Percentiles rank a stretch among this genome's conserved stretches.
Evolutionary conservation across 2,113 vertebrate species (phyloP).

Genomic region (Clarias batrachus): DNA sequence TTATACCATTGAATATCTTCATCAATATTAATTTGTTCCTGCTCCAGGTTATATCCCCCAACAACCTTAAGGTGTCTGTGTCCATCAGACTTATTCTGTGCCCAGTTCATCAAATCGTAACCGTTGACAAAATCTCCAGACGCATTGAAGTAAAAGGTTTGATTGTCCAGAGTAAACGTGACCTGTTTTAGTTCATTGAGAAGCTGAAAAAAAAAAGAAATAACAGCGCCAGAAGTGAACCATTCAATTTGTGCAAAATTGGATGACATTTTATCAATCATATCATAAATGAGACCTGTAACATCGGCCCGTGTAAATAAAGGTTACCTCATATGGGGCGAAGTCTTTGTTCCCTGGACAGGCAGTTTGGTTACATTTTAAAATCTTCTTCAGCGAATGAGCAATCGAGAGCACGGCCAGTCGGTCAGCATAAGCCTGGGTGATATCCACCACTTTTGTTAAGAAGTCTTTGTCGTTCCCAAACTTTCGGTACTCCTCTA

Average conservation of each 20-base stretch:
- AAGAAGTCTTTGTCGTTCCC: conserved; percentile 56
- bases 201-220: conserved; percentile 60
- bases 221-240: not conserved
- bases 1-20: conserved; percentile 52
- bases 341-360: conserved; percentile 63
- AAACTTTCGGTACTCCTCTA: conserved; percentile 67
- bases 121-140: conserved; percentile 63
- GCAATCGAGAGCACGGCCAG: conserved; percentile 61
- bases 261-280: not conserved
- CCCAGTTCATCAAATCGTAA: conserved; percentile 65
- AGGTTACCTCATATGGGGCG: conserved; percentile 65
- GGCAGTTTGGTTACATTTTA: conserved; percentile 61
- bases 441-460: conserved; percentile 43
- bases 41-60: conserved; percentile 54
- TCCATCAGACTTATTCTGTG: conserved; percentile 9
- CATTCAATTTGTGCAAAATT: not conserved
- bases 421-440: conserved; percentile 46
- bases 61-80: conserved; percentile 42
- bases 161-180: conserved; percentile 50
- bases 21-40: conserved; percentile 33
- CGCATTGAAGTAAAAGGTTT: conserved; percentile 57
- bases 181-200: conserved; percentile 62
- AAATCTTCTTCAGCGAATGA: conserved; percentile 60
- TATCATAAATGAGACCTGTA: not conserved
- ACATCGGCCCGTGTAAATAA: not conserved